Percentiles rank a stretch among this genome's conserved stretches.
phyloP scores from a whole-genome alignment of 2,797 vertebrate genomes.

The Lacerta agilis region DNA sequence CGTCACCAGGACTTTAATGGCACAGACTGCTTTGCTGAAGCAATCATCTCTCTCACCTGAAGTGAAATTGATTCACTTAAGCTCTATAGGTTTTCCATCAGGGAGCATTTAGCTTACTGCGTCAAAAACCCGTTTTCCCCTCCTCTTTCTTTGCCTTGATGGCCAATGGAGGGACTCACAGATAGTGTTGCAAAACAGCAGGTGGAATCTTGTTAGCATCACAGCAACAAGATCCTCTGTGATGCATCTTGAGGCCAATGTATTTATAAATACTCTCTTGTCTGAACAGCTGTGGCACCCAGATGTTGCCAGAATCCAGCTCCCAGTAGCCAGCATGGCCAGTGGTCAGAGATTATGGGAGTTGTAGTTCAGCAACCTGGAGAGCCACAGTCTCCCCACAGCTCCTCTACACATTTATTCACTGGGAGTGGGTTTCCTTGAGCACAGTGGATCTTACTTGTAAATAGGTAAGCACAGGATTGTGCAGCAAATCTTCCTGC shows the following conservation, averaged over 20 bases:
- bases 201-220: slow-evolving; percentile 63
- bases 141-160: slow-evolving; percentile 56
- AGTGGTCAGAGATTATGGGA: too few relatives aligned
- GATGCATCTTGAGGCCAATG: slow-evolving; percentile 49
- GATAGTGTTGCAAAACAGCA: slow-evolving; percentile 53
- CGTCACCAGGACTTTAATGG: slow-evolving; percentile 41
- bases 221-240: slow-evolving; percentile 53
- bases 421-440: too few relatives aligned
- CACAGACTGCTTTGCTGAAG: slow-evolving; percentile 30
- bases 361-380: too few relatives aligned
- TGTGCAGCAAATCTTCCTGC: too few relatives aligned
- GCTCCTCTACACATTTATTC: too few relatives aligned
- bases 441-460: too few relatives aligned
- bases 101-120: slow-evolving; percentile 56
- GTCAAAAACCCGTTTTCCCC: slow-evolving; percentile 49
- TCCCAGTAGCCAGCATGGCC: too few relatives aligned
- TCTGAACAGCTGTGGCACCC: too few relatives aligned
- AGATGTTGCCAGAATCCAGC: too few relatives aligned
- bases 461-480: too few relatives aligned
- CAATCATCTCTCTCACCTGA: slow-evolving; percentile 53
- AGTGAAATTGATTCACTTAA: slow-evolving; percentile 58
- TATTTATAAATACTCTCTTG: slow-evolving; percentile 5
- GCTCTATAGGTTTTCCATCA: slow-evolving; percentile 57
- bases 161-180: slow-evolving; percentile 53
- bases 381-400: too few relatives aligned